A percentile compares a stretch with the other conserved stretches of the same genome.
Conservation (phyloP, 2,888 invertebrate genomes). For the Phyllotreta cruciferae region DNA sequence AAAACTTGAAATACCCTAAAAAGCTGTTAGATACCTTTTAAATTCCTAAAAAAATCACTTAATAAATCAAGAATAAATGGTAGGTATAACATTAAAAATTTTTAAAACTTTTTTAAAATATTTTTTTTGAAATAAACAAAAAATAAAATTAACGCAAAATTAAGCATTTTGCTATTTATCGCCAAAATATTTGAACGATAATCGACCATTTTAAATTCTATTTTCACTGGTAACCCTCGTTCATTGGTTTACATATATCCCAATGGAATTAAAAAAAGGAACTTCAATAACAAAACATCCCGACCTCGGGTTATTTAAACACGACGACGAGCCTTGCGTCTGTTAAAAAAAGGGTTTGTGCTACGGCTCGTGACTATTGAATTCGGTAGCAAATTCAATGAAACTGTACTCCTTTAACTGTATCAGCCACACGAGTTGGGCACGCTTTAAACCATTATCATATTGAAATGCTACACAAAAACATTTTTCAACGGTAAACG, state of each 20-base stretch:
- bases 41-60: too few species aligned
- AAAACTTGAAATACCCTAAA: too few species aligned
- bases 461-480: slow-evolving; percentile 40
- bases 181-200: neutral
- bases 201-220: slow-evolving; percentile 26
- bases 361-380: slow-evolving; percentile 21
- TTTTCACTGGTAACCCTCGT: slow-evolving; percentile 47
- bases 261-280: slow-evolving; percentile 44
- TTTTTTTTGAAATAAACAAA: too few species aligned
- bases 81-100: too few species aligned
- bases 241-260: slow-evolving; percentile 43
- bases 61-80: too few species aligned
- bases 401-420: slow-evolving; percentile 49
- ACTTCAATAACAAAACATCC: slow-evolving; percentile 43
- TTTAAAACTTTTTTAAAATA: too few species aligned
- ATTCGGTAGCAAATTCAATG: slow-evolving; percentile 47
- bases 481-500: slow-evolving; percentile 38
- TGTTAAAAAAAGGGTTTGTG: slow-evolving; percentile 46
- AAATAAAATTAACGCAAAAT: too few species aligned
- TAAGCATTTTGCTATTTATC: too few species aligned
- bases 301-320: slow-evolving; percentile 49
- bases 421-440: slow-evolving; percentile 49
- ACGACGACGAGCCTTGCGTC: slow-evolving; percentile 44
- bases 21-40: too few species aligned
- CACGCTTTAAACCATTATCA: slow-evolving; percentile 55